These are phyloP conservation scores for Cephus nigrinus DNA, from an alignment of 2,888 invertebrate species.

Conservation along the genomic window DNA sequence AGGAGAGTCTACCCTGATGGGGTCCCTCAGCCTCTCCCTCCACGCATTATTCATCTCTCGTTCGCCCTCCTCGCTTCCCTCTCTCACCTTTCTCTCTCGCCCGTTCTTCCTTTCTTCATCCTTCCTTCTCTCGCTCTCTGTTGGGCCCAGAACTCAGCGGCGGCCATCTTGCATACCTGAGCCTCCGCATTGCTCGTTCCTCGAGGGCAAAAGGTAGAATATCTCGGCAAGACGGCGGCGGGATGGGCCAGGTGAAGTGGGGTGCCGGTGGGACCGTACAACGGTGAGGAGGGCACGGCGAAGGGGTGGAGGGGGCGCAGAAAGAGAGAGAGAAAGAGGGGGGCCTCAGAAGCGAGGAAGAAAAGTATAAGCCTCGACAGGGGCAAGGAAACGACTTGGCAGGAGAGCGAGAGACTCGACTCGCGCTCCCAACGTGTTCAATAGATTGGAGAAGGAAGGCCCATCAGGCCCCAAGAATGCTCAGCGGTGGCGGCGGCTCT, in stretches of 20 bases:
- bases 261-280: conserved; percentile 16
- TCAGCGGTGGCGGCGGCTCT: conserved; percentile 38
- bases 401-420: conserved; percentile 19
- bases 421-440: conserved; percentile 43
- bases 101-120: conserved; percentile 29
- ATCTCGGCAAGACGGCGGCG: conserved; percentile 55
- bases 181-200: conserved; percentile 66
- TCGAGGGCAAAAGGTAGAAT: conserved; percentile 67
- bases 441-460: conserved; percentile 60
- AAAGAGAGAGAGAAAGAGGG: conserved; percentile 17
- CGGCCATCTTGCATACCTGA: conserved; percentile 69
- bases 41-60: conserved; percentile 59
- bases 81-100: conserved; percentile 10
- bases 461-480: conserved; percentile 48
- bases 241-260: conserved; percentile 26
- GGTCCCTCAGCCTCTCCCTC: conserved; percentile 44
- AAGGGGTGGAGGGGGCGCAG: conserved; percentile 18
- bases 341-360: conserved; percentile 7
- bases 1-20: conserved; percentile 23
- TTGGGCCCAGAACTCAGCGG: conserved; percentile 34
- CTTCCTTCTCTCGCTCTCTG: conserved; percentile 28
- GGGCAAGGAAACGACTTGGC: conserved; percentile 1
- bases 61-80: conserved; percentile 24
- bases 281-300: conserved; percentile 16
- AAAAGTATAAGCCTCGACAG: not conserved